Conservation (phyloP, 1,140 invertebrate species). For the Cyrtorhinus lividipennis region DNA sequence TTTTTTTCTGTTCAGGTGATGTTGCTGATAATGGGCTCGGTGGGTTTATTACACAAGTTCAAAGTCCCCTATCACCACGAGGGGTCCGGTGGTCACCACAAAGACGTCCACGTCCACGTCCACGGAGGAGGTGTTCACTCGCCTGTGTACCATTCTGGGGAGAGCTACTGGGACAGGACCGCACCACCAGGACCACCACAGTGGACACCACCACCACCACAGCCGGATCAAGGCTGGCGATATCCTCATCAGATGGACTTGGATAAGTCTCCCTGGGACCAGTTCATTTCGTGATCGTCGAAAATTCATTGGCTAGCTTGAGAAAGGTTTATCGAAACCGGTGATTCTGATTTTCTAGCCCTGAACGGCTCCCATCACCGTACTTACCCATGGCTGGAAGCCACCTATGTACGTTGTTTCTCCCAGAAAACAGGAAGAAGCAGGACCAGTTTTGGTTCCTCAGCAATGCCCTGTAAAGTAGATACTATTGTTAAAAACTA, state of each 20-base stretch:
- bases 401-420: no score
- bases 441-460: no score
- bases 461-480: no score
- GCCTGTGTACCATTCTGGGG: background rate
- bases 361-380: no score
- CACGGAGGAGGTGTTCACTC: background rate
- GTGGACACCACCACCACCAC: background rate
- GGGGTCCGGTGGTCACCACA: background rate
- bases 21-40: constrained; percentile 1
- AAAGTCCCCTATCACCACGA: background rate
- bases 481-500: no score
- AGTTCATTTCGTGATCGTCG: constrained; percentile 15
- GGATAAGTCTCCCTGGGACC: background rate
- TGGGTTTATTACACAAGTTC: background rate
- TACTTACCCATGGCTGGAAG: no score
- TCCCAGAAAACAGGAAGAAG: no score
- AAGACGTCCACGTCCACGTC: constrained; percentile 16
- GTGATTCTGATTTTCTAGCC: no score
- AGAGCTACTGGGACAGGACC: background rate
- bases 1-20: background rate
- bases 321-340: no score
- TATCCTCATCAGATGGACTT: background rate
- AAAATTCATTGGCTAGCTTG: no score
- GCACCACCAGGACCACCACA: background rate
- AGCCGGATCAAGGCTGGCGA: background rate